Evolutionary conservation across 2,113 vertebrate species (phyloP).

Genomic region (Barnardius zonarius): DNA sequence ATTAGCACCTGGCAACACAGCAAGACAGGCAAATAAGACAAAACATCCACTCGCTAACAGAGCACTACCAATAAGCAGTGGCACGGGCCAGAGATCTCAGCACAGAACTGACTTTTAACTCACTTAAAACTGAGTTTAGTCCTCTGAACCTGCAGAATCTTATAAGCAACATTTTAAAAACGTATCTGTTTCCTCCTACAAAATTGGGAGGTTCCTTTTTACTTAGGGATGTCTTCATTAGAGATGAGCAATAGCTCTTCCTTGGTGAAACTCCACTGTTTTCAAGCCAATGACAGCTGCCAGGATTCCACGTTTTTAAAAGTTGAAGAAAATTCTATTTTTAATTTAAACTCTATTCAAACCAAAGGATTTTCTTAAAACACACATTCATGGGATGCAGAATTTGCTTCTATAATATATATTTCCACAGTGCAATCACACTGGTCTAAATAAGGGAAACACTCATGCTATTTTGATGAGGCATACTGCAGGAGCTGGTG

Average conservation of each 20-base stretch:
- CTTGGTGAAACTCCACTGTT: not conserved
- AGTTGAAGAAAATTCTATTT: not conserved
- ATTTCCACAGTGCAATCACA: not conserved
- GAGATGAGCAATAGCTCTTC: not conserved
- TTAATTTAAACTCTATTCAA: not conserved
- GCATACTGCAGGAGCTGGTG: not conserved
- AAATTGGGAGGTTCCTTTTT: not conserved
- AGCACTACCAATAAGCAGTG: not conserved
- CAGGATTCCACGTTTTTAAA: not conserved
- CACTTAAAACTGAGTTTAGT: not conserved
- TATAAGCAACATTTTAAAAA: not conserved
- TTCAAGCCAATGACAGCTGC: not conserved
- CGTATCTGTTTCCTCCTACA: not conserved
- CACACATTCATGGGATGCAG: not conserved
- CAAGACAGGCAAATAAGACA: conserved; percentile 17
- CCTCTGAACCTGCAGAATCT: not conserved
- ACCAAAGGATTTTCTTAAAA: not conserved
- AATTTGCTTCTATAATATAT: not conserved
- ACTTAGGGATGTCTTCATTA: not conserved
- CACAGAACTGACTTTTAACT: not conserved
- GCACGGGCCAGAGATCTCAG: not conserved
- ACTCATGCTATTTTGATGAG: not conserved
- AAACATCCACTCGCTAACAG: not conserved
- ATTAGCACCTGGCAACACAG: conserved; percentile 69
- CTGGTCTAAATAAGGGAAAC: not conserved